Conservation (phyloP, 2,797 vertebrate species). For the Macrochelys suwanniensis region DNA sequence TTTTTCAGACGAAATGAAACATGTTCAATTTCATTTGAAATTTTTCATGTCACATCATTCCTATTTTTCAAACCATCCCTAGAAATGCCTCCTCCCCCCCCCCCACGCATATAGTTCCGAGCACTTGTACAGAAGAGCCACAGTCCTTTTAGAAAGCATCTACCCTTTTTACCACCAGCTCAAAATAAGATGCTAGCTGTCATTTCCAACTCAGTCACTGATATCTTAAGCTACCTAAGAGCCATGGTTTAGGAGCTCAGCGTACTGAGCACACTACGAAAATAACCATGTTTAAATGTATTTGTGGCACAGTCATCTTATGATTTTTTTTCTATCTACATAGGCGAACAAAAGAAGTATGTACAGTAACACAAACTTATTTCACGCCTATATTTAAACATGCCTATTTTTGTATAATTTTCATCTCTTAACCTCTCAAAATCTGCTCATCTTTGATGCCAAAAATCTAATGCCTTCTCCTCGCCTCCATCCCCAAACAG, state of each 20-base stretch:
- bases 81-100: not conserved
- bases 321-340: not conserved
- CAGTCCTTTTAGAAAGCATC: conserved; percentile 23
- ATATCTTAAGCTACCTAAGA: not conserved
- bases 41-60: not conserved
- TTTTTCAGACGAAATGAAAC: not conserved
- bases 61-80: not conserved
- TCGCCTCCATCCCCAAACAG: not conserved
- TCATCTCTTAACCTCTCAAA: not conserved
- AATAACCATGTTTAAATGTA: not conserved
- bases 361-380: not conserved
- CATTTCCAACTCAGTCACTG: conserved; percentile 57
- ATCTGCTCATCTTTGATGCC: not conserved
- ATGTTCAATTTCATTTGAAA: not conserved
- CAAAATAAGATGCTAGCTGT: conserved; percentile 24
- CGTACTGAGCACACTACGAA: not conserved
- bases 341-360: not conserved
- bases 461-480: not conserved
- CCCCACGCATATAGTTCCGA: not conserved
- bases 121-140: not conserved
- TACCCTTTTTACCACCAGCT: conserved; percentile 23
- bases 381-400: not conserved
- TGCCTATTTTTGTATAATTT: not conserved
- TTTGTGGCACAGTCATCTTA: not conserved
- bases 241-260: not conserved